Base-by-base conservation (phyloP, 2,113 vertebrate species). In the Aldabrachelys gigantea region DNA sequence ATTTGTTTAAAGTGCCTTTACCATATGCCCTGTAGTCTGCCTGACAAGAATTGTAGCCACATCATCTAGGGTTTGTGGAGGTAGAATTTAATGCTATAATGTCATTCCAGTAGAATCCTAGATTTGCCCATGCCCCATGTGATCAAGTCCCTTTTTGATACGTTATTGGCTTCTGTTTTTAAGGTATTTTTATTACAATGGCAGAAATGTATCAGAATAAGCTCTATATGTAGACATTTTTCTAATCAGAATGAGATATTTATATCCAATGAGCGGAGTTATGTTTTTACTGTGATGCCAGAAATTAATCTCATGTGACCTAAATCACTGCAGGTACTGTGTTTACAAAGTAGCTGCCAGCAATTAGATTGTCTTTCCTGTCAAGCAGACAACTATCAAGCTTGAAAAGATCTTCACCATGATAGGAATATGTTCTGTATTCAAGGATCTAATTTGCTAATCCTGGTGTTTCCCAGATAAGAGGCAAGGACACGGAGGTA, bases 141-240 rank as follows among this genome's bases (percentile, higher is more conserved):
- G 56, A 19, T 29, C 82, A 47, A 44, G 59, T 3, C 72, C 31
- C 49, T 75, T 35, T 44, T 89, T 85, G 76, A 78, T 88, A 35
- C 13, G 8, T 89, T n/a, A 75, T 79, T 62, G 5, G 4, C 38
- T n/a, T 89, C 89, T 72, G 44, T 52, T 96, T 85, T 82, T 52
- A 49, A 41, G 3, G 38, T 9, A 0, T 92, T 92, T 93, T 89
- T 35, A 41, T 80, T 41, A 17, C 80, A 50, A 76, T 0, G 1
- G 52, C 83, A 76, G 89, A 84, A 75, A 75, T 88, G 22, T 75
- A 14, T 57, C 54, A 82, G 47, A 41, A 8, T 81, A 87, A 92
- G 78, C 87, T 87, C 85, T 80, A 56, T 38, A 76, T 90, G 91
- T 80, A 92, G 92, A 84, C 92, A n/a, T 96, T 89, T 97, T 94